phyloP scores from a whole-genome alignment of 2,888 invertebrate genomes.

The Perithous albicinctus region DNA sequence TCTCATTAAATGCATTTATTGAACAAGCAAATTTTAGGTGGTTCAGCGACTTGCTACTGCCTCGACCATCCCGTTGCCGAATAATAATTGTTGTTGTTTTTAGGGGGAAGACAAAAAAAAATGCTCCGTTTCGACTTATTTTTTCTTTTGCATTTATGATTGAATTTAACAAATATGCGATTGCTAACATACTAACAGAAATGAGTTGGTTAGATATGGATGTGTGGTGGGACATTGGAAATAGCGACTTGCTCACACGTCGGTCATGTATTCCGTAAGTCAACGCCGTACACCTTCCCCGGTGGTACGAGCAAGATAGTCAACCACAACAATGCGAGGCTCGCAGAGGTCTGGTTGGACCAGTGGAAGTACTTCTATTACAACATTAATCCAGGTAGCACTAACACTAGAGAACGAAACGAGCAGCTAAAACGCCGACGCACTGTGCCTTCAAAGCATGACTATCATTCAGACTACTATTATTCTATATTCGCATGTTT shows the following conservation, averaged over 20 bases:
- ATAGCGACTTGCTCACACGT: conserved; percentile 98
- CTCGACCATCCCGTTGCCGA: not conserved
- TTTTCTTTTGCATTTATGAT: conserved; percentile 39
- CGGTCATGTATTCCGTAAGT: conserved; percentile 98
- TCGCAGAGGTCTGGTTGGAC: conserved; percentile 99
- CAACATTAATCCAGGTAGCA: conserved; percentile 97
- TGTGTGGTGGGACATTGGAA: conserved; percentile 98
- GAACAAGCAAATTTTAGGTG: conserved; percentile 74
- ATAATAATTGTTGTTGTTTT: conserved; percentile 22
- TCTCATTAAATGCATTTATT: conserved; percentile 51
- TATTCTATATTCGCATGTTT: conserved; percentile 48
- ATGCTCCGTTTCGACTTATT: conserved; percentile 16
- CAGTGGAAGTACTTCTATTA: conserved; percentile 99
- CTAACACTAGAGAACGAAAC: conserved; percentile 70
- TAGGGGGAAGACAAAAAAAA: conserved; percentile 14
- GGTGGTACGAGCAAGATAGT: conserved; percentile 98
- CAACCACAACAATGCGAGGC: conserved; percentile 99
- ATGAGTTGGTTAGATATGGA: conserved; percentile 93
- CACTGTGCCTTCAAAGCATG: conserved; percentile 56
- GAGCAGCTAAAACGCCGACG: not conserved
- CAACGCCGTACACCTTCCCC: conserved; percentile 99
- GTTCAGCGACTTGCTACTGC: conserved; percentile 5
- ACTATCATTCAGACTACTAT: not conserved
- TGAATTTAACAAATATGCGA: conserved; percentile 33
- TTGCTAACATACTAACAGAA: conserved; percentile 83